Conservation (phyloP, 2,113 vertebrate species). For the Barbus barbus region DNA sequence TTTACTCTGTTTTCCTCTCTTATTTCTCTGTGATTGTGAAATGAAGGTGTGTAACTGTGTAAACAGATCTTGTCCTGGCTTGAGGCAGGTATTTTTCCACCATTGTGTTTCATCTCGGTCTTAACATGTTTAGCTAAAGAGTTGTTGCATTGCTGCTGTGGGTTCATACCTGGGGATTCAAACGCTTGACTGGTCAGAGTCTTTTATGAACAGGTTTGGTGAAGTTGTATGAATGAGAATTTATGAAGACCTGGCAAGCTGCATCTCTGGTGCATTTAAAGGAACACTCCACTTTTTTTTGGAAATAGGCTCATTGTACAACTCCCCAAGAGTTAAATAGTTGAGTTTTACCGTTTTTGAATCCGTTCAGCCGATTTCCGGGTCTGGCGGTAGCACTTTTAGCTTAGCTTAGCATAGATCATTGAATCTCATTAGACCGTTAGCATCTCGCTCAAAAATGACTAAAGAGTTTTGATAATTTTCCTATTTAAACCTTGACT, state of each 20-base stretch:
- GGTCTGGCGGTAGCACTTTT: no score
- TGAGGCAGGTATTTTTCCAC: conserved; percentile 35
- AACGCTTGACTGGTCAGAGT: background rate
- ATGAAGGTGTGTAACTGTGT: conserved; percentile 27
- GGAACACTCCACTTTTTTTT: no score
- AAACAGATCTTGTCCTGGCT: conserved; percentile 46
- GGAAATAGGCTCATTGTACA: no score
- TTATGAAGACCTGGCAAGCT: background rate
- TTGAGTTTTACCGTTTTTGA: no score
- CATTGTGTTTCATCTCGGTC: conserved; percentile 1
- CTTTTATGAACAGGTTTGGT: conserved; percentile 10
- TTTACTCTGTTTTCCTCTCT: background rate
- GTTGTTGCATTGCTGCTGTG: background rate
- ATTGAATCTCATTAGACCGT: no score
- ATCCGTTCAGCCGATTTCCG: no score
- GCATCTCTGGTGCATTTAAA: background rate
- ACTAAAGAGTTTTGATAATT: no score
- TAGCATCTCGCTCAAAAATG: no score
- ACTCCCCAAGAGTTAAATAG: no score
- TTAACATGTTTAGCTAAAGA: background rate
- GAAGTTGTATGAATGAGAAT: background rate
- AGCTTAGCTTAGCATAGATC: no score
- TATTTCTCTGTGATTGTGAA: conserved; percentile 43
- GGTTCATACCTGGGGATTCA: background rate
- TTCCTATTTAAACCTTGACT: no score